Conservation (phyloP, 2,113 vertebrate genomes). For the Coryphaenoides rupestris region DNA sequence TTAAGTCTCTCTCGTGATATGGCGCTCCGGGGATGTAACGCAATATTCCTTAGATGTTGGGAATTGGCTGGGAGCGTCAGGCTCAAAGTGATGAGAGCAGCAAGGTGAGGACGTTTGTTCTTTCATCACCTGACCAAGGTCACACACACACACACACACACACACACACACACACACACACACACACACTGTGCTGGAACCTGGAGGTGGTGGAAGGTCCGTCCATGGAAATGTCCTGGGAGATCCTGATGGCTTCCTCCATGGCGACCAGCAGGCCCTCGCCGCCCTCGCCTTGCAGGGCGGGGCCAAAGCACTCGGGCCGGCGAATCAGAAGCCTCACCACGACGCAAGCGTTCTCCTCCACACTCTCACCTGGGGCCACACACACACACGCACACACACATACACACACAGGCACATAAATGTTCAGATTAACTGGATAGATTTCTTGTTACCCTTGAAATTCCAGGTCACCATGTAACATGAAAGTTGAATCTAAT, state of each 20-base stretch:
- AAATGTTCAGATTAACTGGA: not conserved
- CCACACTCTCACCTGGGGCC: constrained; percentile 88
- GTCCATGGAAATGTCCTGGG: constrained; percentile 82
- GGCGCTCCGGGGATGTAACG: too few species aligned
- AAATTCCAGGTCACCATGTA: too few species aligned
- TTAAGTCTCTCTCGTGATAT: too few species aligned
- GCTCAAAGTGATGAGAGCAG: too few species aligned
- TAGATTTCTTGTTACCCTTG: too few species aligned
- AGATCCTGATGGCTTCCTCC: constrained; percentile 90
- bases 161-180: constrained; percentile 1
- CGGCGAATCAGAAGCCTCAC: constrained; percentile 88
- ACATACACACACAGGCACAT: too few species aligned
- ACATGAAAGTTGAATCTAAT: too few species aligned
- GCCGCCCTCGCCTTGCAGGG: constrained; percentile 87
- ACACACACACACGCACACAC: too few species aligned
- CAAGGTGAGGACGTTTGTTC: too few species aligned
- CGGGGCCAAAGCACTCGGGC: constrained; percentile 93
- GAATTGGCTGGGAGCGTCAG: too few species aligned
- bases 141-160: constrained; percentile 1
- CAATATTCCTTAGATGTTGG: too few species aligned
- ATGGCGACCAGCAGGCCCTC: constrained; percentile 86
- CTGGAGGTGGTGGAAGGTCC: constrained; percentile 76
- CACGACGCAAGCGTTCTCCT: constrained; percentile 93
- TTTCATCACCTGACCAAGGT: too few species aligned
- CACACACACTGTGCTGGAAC: constrained; percentile 66